These are phyloP conservation scores for Torymus aiolomorphi DNA, from an alignment of 2,888 invertebrate genomes.

Conservation along the genomic window DNA sequence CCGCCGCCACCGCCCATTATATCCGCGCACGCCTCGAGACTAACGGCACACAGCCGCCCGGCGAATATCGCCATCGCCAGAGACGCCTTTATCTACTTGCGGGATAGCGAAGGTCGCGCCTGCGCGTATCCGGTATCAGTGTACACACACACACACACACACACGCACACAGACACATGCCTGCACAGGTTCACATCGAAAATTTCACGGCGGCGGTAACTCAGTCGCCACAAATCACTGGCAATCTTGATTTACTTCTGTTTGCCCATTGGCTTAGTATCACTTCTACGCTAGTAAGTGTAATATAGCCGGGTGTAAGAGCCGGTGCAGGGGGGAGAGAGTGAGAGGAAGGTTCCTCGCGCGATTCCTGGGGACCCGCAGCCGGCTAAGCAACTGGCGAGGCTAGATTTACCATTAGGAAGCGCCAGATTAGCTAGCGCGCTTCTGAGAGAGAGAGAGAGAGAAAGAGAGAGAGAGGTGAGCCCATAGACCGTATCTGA, in stretches of 20 bases:
- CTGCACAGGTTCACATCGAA: background rate
- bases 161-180: background rate
- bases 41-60: background rate
- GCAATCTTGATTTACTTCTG: conserved; percentile 75
- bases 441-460: conserved; percentile 21
- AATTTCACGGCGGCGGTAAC: conserved; percentile 49
- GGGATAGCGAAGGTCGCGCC: conserved; percentile 61
- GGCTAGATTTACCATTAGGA: conserved; percentile 70
- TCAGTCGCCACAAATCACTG: conserved; percentile 73
- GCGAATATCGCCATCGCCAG: conserved; percentile 54
- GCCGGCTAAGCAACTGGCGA: conserved; percentile 65
- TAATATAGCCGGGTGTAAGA: conserved; percentile 65
- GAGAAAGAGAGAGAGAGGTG: conserved; percentile 3
- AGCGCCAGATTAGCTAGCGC: conserved; percentile 67
- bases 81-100: conserved; percentile 66
- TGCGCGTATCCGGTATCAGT: conserved; percentile 63
- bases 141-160: background rate
- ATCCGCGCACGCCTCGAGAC: background rate
- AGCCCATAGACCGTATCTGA: conserved; percentile 59
- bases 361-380: conserved; percentile 55
- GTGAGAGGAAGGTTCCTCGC: conserved; percentile 17
- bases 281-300: conserved; percentile 69
- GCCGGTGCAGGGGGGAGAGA: conserved; percentile 16
- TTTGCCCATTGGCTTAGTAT: conserved; percentile 75
- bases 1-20: conserved; percentile 33